Conservation (phyloP, 2,797 vertebrate genomes). For the Toxotes lorentzi region DNA sequence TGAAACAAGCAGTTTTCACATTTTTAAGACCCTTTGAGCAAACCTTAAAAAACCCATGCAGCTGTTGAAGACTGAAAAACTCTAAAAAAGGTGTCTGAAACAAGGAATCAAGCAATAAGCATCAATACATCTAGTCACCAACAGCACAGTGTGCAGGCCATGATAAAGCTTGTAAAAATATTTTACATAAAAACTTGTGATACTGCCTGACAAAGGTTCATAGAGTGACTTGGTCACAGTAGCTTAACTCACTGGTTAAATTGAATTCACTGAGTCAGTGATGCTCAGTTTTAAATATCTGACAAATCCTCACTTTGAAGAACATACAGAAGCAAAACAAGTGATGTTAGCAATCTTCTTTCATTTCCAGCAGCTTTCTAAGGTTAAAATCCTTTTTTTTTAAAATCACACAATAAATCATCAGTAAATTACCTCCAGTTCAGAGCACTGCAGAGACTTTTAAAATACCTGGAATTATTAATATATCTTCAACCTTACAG, state of each 20-base stretch:
- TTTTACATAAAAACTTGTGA: conserved; percentile 34
- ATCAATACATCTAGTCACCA: background rate
- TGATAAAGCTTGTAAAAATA: conserved; percentile 32
- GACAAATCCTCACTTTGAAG: background rate
- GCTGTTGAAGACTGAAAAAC: background rate
- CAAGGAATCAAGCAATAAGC: conserved; percentile 3
- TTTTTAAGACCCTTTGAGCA: conserved; percentile 16
- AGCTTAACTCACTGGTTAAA: conserved; percentile 53
- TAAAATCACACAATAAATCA: conserved; percentile 21
- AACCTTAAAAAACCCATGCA: conserved; percentile 8
- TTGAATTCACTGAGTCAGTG: conserved; percentile 38
- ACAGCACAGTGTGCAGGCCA: background rate
- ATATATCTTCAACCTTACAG: conserved; percentile 1
- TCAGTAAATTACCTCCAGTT: conserved; percentile 29
- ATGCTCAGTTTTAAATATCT: conserved; percentile 5
- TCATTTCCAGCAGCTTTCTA: conserved; percentile 11
- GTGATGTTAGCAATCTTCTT: background rate
- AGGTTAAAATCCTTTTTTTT: conserved; percentile 17
- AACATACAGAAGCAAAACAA: background rate
- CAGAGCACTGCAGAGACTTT: conserved; percentile 8
- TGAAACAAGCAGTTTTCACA: background rate
- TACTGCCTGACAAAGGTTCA: background rate
- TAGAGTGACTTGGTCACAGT: conserved; percentile 38
- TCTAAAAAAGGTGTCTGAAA: no score
- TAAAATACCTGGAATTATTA: conserved; percentile 58